Conservation (phyloP, 2,113 vertebrate species). For the Perccottus glenii region DNA sequence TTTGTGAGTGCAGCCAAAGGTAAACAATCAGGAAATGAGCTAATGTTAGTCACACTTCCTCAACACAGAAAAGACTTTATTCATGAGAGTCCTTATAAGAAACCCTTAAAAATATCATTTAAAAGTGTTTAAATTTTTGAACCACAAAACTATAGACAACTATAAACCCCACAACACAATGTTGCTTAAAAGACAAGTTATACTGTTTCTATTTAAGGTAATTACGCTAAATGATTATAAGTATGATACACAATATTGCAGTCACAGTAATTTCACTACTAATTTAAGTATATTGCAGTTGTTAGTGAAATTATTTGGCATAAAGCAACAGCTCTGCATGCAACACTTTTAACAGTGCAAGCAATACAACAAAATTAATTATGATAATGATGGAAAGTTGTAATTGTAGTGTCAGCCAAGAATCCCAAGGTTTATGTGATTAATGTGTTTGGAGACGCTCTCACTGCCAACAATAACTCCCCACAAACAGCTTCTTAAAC, state of each 20-base stretch:
- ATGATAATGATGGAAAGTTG: neutral
- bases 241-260: neutral
- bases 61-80: neutral
- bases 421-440: neutral
- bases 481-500: neutral
- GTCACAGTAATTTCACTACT: neutral
- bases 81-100: too few relatives aligned
- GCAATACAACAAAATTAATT: neutral
- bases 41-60: conserved; percentile 1
- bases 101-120: too few relatives aligned
- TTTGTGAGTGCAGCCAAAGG: neutral
- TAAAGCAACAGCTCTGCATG: neutral
- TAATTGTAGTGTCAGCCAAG: neutral
- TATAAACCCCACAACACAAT: too few relatives aligned
- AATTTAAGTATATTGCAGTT: neutral
- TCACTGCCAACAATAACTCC: neutral
- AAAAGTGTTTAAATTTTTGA: too few relatives aligned
- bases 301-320: too few relatives aligned
- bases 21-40: neutral
- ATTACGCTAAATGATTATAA: neutral
- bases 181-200: too few relatives aligned
- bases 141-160: too few relatives aligned
- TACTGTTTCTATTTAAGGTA: too few relatives aligned
- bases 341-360: neutral
- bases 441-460: neutral